Evolutionary conservation across 92 coral and sea anemone species (phyloP).

Genomic region (Heteractis magnifica): DNA sequence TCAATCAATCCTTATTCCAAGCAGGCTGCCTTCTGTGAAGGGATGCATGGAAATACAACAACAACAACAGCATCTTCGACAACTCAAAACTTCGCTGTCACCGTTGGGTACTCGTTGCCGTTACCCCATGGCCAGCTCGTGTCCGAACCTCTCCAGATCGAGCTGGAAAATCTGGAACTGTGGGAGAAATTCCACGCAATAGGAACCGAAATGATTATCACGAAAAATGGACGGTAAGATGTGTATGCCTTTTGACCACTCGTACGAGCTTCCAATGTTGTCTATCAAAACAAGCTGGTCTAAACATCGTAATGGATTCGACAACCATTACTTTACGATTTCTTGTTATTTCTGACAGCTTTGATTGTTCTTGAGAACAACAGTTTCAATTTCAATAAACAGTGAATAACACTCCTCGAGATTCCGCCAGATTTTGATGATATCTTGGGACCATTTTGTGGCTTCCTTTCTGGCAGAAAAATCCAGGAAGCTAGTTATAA

Average conservation of each 20-base stretch:
- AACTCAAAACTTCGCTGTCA: slow-evolving; percentile 68
- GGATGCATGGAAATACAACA: slow-evolving; percentile 56
- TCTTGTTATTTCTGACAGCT: slow-evolving; percentile 22
- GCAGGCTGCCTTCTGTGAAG: slow-evolving; percentile 65
- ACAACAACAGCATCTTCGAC: slow-evolving; percentile 55
- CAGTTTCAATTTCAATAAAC: not conserved
- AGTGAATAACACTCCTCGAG: not conserved
- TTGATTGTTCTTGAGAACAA: slow-evolving; percentile 13
- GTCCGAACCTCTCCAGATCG: slow-evolving; percentile 64
- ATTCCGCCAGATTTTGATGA: not conserved
- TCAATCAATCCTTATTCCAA: slow-evolving; percentile 64
- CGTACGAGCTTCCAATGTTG: not conserved
- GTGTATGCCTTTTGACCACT: not conserved
- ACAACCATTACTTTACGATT: not conserved
- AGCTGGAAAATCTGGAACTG: slow-evolving; percentile 80
- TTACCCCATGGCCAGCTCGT: slow-evolving; percentile 79
- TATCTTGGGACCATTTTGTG: not conserved
- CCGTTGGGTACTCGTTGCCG: slow-evolving; percentile 62
- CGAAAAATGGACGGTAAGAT: slow-evolving; percentile 91
- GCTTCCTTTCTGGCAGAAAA: slow-evolving; percentile 1
- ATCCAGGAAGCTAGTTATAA: slow-evolving; percentile 11
- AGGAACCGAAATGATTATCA: slow-evolving; percentile 90
- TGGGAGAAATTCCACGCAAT: slow-evolving; percentile 89
- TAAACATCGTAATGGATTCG: slow-evolving; percentile 15
- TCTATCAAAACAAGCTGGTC: slow-evolving; percentile 11